phyloP scores from a whole-genome alignment of 1,140 invertebrate genomes.

The Drosophila littoralis region DNA sequence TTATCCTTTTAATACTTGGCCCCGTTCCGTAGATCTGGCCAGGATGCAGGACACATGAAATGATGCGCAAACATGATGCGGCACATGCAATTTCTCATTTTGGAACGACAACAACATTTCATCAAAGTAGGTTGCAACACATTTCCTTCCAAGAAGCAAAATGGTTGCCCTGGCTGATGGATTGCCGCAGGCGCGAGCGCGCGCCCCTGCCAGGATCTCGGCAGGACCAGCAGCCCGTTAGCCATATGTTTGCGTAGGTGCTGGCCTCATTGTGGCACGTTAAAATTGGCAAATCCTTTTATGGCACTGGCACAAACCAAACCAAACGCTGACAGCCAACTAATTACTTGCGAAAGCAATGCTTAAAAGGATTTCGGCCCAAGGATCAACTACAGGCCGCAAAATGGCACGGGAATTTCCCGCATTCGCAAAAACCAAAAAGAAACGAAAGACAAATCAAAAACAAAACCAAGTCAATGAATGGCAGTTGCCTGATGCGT shows the following conservation, averaged over 20 bases:
- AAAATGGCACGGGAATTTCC: conserved; percentile 49
- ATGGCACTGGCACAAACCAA: conserved; percentile 33
- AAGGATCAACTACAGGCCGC: conserved; percentile 27
- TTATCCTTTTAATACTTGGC: conserved; percentile 53
- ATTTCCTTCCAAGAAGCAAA: conserved; percentile 43
- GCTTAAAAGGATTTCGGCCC: conserved; percentile 47
- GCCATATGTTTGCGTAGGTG: conserved; percentile 49
- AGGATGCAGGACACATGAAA: conserved; percentile 41
- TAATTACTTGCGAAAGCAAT: conserved; percentile 62
- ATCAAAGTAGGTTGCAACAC: conserved; percentile 62
- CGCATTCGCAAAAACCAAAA: conserved; percentile 11
- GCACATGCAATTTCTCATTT: conserved; percentile 59
- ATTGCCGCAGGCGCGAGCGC: conserved; percentile 29
- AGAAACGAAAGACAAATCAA: background rate
- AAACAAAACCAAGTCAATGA: conserved; percentile 31
- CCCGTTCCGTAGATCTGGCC: conserved; percentile 28
- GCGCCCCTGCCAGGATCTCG: background rate
- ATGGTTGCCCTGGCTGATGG: conserved; percentile 24
- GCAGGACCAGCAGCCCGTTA: background rate
- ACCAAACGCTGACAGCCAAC: conserved; percentile 57
- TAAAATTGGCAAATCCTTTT: conserved; percentile 50
- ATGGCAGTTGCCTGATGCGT: conserved; percentile 29
- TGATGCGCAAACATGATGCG: conserved; percentile 49
- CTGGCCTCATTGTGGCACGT: conserved; percentile 35
- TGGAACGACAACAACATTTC: conserved; percentile 40